Base-by-base conservation (phyloP, 2,888 invertebrate species). In the Druceiella hillmani region DNA sequence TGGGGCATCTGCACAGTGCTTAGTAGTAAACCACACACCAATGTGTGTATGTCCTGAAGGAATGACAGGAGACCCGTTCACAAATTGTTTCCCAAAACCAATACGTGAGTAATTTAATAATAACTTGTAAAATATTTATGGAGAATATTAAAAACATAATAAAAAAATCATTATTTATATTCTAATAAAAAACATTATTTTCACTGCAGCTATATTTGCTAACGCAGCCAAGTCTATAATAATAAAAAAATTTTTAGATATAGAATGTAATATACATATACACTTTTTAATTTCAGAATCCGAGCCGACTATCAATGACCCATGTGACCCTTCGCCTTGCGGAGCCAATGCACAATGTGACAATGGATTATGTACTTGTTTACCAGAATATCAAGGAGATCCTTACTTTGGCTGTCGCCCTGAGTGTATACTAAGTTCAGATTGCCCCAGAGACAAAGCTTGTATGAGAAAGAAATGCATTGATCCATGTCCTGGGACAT, bases 21-120 rank as follows among this genome's bases (percentile, higher is more conserved):
- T 64, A 25, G 83, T 87, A 7, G 71, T 79, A 10, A 79, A 80
- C 52, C 87, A 88, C 52, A 79, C 76, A 34, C 85, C 87, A 5
- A 75, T 78, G 29, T 89, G 89, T 54, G 71, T 76, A 2, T 89
- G 88, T 54, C 72, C 78, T 57, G 76, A 69, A 61, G 81, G 79
- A 28, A 80, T 72, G 48, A 76, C 75, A 7, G 84, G 84, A 6
- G 79, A 83, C 62, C 78, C 83, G 3, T 80, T 81, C 50, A 70
- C 65, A 41, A 53, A 65, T 46, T 76, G 81, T 54, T 48, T 55
- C 44, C 55, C 59, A 14, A 74, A 67, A 57, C 65, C 64, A 45
- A 59, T 54, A 49, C 61, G 70, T 70, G 59, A 44, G 55, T 51
- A 26, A 37, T 1, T 27, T 32, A 30, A 6, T 4, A 15, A 3